Conservation (phyloP, 2,113 vertebrate genomes). For the Orthonyx spaldingii region DNA sequence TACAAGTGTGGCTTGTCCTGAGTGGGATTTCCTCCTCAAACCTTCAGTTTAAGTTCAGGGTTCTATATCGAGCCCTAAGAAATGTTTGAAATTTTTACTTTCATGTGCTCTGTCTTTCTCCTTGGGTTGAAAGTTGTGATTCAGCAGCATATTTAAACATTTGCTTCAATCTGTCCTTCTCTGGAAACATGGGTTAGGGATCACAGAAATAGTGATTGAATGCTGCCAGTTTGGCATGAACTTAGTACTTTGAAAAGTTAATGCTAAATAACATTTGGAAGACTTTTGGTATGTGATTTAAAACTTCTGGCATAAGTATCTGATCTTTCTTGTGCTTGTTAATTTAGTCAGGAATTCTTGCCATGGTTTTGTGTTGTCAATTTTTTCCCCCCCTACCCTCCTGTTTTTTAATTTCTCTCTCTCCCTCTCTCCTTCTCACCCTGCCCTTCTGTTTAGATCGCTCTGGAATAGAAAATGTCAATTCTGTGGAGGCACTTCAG, state of each 20-base stretch:
- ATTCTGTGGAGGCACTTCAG: conserved; percentile 91
- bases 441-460: conserved; percentile 79
- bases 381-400: accelerated
- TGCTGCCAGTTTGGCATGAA: not conserved
- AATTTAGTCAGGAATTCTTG: not conserved
- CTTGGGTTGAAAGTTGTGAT: not conserved
- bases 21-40: not conserved
- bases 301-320: not conserved
- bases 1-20: not conserved
- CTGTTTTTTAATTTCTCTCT: not conserved
- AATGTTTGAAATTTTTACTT: not conserved
- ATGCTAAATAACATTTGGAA: not conserved
- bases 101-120: not conserved
- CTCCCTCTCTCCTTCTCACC: not conserved
- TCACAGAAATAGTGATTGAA: not conserved
- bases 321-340: not conserved
- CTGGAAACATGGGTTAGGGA: not conserved
- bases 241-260: not conserved
- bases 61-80: not conserved
- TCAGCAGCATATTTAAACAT: not conserved
- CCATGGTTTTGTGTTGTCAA: not conserved
- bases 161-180: not conserved
- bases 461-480: conserved; percentile 91
- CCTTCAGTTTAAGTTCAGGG: not conserved
- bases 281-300: not conserved